These are phyloP conservation scores for Eugnorisma glareosa DNA, from an alignment of 2,888 invertebrate genomes.

Conservation along the genomic window DNA sequence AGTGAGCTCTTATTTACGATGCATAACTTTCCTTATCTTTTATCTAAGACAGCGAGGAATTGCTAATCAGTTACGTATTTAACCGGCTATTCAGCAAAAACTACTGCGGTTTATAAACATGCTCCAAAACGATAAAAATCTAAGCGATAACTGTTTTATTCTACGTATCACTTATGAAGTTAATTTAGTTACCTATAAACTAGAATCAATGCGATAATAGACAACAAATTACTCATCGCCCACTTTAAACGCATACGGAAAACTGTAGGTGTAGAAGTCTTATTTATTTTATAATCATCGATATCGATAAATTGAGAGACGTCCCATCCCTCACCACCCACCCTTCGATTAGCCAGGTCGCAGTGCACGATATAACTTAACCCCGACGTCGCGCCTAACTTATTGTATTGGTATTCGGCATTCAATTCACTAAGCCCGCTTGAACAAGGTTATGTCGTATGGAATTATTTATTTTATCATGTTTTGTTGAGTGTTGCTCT, in stretches of 20 bases:
- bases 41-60: constrained; percentile 53
- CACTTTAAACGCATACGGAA: constrained; percentile 35
- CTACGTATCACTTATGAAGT: constrained; percentile 18
- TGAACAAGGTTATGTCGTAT: constrained; percentile 49
- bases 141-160: constrained; percentile 19
- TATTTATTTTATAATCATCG: constrained; percentile 62
- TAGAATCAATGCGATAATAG: constrained; percentile 22
- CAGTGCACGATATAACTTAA: constrained; percentile 83
- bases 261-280: constrained; percentile 31
- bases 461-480: constrained; percentile 60
- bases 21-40: constrained; percentile 57
- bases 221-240: constrained; percentile 44
- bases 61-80: constrained; percentile 41
- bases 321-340: constrained; percentile 77
- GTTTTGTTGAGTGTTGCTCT: constrained; percentile 3
- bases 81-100: constrained; percentile 19
- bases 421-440: constrained; percentile 66
- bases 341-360: constrained; percentile 85
- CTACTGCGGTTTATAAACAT: constrained; percentile 29
- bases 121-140: constrained; percentile 38
- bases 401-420: constrained; percentile 74
- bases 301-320: constrained; percentile 62
- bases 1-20: constrained; percentile 49
- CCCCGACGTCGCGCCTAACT: constrained; percentile 78
- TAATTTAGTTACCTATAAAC: constrained; percentile 18